These are phyloP conservation scores for Macquaria australasica DNA, from an alignment of 2,113 vertebrate species.

Conservation along the genomic window DNA sequence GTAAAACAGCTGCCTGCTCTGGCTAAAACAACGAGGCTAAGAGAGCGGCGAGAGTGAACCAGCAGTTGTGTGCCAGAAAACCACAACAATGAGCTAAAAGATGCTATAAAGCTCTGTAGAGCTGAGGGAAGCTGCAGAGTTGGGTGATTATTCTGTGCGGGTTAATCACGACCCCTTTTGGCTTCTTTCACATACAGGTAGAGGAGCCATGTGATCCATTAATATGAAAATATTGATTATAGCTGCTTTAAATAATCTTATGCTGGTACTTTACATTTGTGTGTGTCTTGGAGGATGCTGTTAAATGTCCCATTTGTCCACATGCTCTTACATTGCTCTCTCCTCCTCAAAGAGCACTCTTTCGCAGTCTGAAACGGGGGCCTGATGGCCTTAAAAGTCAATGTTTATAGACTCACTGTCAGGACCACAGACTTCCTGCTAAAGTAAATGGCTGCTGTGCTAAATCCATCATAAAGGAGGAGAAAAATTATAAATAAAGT, in stretches of 20 bases:
- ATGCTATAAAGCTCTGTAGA: background rate
- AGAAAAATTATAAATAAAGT: conserved; percentile 66
- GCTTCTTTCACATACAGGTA: background rate
- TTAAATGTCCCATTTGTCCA: conserved; percentile 31
- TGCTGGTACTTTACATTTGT: conserved; percentile 12
- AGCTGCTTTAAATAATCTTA: background rate
- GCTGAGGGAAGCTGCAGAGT: background rate
- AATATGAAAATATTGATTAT: conserved; percentile 1
- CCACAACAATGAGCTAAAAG: conserved; percentile 3
- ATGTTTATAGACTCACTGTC: conserved; percentile 73
- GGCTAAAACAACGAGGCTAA: background rate
- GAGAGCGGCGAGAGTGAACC: background rate
- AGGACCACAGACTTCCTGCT: conserved; percentile 64
- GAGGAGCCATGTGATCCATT: background rate
- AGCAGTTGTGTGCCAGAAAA: background rate
- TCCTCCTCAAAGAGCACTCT: conserved; percentile 18
- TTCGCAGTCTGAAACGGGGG: conserved; percentile 27
- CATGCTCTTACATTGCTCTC: background rate
- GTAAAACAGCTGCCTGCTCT: background rate
- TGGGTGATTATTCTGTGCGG: background rate
- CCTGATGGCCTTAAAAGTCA: conserved; percentile 72
- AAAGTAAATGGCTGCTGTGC: conserved; percentile 57
- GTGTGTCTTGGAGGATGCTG: conserved; percentile 16
- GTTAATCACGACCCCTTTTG: background rate
- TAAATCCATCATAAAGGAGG: conserved; percentile 69